These are phyloP conservation scores for Leptinotarsa texana DNA, from an alignment of 1,140 invertebrate genomes.

Conservation along the genomic window DNA sequence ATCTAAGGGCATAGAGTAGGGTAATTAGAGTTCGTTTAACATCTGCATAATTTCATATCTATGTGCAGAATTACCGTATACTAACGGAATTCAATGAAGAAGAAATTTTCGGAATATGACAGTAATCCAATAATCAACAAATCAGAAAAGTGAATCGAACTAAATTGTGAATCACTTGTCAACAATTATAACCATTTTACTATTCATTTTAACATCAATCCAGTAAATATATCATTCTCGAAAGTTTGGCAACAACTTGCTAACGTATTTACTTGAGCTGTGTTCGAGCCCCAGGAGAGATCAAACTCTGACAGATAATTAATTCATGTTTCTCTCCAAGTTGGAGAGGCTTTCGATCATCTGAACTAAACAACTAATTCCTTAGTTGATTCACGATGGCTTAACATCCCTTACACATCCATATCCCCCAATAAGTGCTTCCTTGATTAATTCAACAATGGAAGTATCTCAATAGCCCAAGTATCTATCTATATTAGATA, in stretches of 20 bases:
- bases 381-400: conserved; percentile 14
- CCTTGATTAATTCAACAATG: conserved; percentile 19
- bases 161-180: no score
- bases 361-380: conserved; percentile 42
- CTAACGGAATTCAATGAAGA: no score
- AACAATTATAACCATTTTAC: no score
- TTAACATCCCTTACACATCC: conserved; percentile 18
- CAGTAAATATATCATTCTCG: neutral
- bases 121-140: no score
- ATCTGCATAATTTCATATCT: no score
- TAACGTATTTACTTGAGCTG: neutral
- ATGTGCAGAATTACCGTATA: no score
- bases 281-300: conserved; percentile 38
- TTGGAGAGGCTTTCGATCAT: conserved; percentile 44
- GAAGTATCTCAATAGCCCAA: neutral
- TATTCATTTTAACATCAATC: no score
- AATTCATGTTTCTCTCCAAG: conserved; percentile 44
- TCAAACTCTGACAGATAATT: conserved; percentile 46
- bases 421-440: conserved; percentile 17
- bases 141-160: no score
- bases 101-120: no score
- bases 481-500: neutral
- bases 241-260: neutral
- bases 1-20: no score
- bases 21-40: no score